phyloP scores from a whole-genome alignment of 2,888 invertebrate genomes.

The Auanema freiburgensis region DNA sequence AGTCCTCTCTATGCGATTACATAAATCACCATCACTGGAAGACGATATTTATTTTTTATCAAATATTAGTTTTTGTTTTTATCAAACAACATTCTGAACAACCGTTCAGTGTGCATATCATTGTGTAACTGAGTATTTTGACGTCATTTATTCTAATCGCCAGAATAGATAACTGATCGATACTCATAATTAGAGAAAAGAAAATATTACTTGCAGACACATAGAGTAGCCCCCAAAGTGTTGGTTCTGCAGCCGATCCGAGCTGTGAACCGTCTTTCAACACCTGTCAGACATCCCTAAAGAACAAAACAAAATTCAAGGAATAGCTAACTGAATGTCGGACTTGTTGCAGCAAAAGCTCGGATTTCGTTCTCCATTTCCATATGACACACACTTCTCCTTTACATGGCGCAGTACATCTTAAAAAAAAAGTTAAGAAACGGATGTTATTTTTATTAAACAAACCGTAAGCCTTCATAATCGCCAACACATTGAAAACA shows the following conservation, averaged over 20 bases:
- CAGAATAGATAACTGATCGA: too few relatives aligned
- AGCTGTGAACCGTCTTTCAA: slow-evolving; percentile 39
- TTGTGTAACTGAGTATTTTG: too few relatives aligned
- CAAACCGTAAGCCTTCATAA: slow-evolving; percentile 19
- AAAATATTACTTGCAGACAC: slow-evolving; percentile 49
- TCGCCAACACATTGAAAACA: slow-evolving; percentile 19
- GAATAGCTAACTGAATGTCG: not conserved
- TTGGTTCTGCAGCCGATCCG: slow-evolving; percentile 50
- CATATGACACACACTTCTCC: slow-evolving; percentile 41
- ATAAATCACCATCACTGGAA: slow-evolving; percentile 32
- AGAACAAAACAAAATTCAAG: not conserved
- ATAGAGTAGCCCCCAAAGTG: slow-evolving; percentile 46
- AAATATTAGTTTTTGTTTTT: too few relatives aligned
- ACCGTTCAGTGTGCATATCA: too few relatives aligned
- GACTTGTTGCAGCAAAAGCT: slow-evolving; percentile 34
- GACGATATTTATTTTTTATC: not conserved
- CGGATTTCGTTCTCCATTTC: slow-evolving; percentile 39
- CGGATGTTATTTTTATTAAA: not conserved
- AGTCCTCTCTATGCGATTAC: slow-evolving; percentile 36
- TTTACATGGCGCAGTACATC: slow-evolving; percentile 32
- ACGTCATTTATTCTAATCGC: too few relatives aligned
- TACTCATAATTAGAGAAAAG: not conserved
- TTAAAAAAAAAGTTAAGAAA: slow-evolving; percentile 10
- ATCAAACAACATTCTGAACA: too few relatives aligned
- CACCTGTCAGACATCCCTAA: slow-evolving; percentile 47